Base-by-base conservation (phyloP, 2,888 invertebrate genomes). In the Drepana falcataria region DNA sequence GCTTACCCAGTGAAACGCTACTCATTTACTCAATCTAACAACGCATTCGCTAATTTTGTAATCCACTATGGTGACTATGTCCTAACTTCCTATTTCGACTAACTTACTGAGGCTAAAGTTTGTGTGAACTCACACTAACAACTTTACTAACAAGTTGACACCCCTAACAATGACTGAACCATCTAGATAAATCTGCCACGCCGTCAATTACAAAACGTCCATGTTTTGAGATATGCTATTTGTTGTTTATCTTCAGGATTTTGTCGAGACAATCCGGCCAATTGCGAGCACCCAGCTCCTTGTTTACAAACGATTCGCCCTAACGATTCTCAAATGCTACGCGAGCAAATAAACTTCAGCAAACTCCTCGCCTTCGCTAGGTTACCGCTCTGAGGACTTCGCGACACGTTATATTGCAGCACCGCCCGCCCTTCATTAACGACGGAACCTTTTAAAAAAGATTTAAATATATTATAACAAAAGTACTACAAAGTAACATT, bases 311-410 rank as follows among this genome's bases (percentile, higher is more conserved):
- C 79, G 82, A 85, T 85, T 85, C 82, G 79, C 83, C 77, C 83
- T 90, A 89, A 90, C 87, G 83, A 87, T 90, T 84, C 83, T 86
- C 87, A 85, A 90, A 88, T 84, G 85, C 82, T 87, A 87, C 85
- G 87, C 88, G 87, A 68, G 82, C 81, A 85, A 87, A 85, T 79
- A 89, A 70, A 75, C 79, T 83, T 77, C 61, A 79, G 79, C 85
- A 83, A 87, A 87, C 76, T 83, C 73, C 72, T 74, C 71, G 73
- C 72, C 71, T 70, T 63, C 67, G 64, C 65, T 69, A 59, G 9
- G 44, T 9, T 44, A 9, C 44, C 44, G 44, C 44, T 53, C 58
- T 55, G 52, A 53, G 49, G 53, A 40, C 59, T 53, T 54, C 64
- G 49, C 63, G 55, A 55, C 51, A 57, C 64, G 59, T 71, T 75